Conservation (phyloP, 1,140 invertebrate genomes). For the Drosophila busckii region DNA sequence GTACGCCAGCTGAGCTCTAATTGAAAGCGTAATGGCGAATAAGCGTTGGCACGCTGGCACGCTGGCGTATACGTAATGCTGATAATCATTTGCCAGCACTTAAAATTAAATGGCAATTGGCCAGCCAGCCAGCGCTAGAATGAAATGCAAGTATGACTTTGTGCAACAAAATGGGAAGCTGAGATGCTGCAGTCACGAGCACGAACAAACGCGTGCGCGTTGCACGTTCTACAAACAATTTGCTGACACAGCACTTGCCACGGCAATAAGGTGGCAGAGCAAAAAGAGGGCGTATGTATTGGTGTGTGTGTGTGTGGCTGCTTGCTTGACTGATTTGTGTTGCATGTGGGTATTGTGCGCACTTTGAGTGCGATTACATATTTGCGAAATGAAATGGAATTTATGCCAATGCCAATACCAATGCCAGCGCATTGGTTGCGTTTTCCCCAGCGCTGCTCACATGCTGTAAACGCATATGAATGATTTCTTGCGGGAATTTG, state of each 20-base stretch:
- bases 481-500: constrained; percentile 48
- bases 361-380: constrained; percentile 64
- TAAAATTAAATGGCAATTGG: constrained; percentile 29
- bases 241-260: constrained; percentile 34
- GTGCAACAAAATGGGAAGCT: constrained; percentile 7
- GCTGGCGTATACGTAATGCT: constrained; percentile 38
- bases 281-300: no score
- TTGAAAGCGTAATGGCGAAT: constrained; percentile 65
- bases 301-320: neutral
- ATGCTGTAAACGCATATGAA: constrained; percentile 36
- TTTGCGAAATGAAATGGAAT: constrained; percentile 70
- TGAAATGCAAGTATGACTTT: constrained; percentile 9
- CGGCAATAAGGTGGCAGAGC: no score
- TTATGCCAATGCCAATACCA: constrained; percentile 37
- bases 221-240: constrained; percentile 61
- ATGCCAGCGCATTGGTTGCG: neutral
- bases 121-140: constrained; percentile 1
- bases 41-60: neutral
- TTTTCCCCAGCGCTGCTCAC: neutral
- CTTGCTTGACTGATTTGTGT: constrained; percentile 26
- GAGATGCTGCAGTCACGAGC: neutral
- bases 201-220: neutral
- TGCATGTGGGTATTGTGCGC: constrained; percentile 36
- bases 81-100: constrained; percentile 33
- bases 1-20: constrained; percentile 42